These are phyloP conservation scores for Austrofundulus limnaeus DNA, from an alignment of 2,113 vertebrate species.

Conservation along the genomic window DNA sequence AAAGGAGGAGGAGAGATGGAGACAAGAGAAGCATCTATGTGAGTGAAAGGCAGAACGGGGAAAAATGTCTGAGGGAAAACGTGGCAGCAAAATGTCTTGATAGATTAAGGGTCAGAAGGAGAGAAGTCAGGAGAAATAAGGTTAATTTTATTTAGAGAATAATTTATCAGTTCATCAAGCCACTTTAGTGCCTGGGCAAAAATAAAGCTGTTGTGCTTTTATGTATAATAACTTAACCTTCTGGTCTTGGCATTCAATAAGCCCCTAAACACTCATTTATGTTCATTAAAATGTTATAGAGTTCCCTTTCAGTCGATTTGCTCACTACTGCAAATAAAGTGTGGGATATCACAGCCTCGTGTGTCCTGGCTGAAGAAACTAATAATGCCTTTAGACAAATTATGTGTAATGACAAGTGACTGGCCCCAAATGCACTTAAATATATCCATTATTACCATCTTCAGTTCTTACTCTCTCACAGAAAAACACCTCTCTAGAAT, in stretches of 20 bases:
- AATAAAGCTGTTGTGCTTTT: neutral
- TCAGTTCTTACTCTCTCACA: too few relatives aligned
- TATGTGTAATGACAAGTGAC: too few relatives aligned
- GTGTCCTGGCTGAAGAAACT: too few relatives aligned
- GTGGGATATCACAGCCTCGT: too few relatives aligned
- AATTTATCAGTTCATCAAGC: conserved; percentile 32
- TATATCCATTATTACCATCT: too few relatives aligned
- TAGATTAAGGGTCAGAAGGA: conserved; percentile 51
- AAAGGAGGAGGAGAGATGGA: conserved; percentile 6
- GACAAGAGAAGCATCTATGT: neutral
- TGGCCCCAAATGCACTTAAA: too few relatives aligned
- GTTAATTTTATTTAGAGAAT: conserved; percentile 42
- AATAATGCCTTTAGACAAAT: too few relatives aligned
- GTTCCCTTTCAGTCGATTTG: too few relatives aligned
- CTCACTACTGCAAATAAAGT: too few relatives aligned
- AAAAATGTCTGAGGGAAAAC: conserved; percentile 2
- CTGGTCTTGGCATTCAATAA: too few relatives aligned
- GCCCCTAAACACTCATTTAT: neutral
- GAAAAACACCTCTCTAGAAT: too few relatives aligned
- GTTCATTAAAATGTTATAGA: neutral
- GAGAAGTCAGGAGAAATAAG: conserved; percentile 50
- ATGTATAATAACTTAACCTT: neutral
- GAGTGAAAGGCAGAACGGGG: conserved; percentile 3
- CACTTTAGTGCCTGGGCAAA: neutral
- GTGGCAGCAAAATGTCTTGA: conserved; percentile 24